These are phyloP conservation scores for Rhombomys opimus DNA, from an alignment of 2,113 vertebrate species.

Conservation along the genomic window DNA sequence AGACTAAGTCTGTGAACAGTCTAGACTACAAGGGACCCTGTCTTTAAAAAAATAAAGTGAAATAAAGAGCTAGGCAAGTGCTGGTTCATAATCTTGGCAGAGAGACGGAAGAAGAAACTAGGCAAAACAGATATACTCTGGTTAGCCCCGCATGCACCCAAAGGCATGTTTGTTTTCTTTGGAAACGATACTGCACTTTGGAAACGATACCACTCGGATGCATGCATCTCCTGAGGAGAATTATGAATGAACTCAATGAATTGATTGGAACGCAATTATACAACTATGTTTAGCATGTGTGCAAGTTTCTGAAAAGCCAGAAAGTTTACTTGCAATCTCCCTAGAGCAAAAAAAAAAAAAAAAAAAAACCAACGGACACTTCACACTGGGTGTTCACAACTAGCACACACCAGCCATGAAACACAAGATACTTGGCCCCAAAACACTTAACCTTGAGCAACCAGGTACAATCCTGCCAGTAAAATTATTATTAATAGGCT, in stretches of 20 bases:
- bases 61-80: not conserved
- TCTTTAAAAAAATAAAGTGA: not conserved
- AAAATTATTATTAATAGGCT: not conserved
- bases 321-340: not conserved
- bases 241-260: slow-evolving; percentile 4
- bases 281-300: not conserved
- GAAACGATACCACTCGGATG: not conserved
- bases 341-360: not conserved
- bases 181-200: not conserved
- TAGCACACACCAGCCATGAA: not conserved
- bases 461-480: not conserved
- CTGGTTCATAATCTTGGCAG: slow-evolving; percentile 5
- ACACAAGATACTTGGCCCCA: not conserved
- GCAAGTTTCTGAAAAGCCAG: not conserved
- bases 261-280: slow-evolving; percentile 7
- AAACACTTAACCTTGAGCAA: slow-evolving; percentile 36
- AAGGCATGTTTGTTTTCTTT: not conserved
- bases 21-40: not conserved
- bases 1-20: not conserved
- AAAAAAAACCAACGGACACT: too few relatives aligned
- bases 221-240: slow-evolving; percentile 15
- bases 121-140: not conserved
- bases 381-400: not conserved
- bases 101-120: not conserved
- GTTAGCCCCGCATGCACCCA: too few relatives aligned